Base-by-base conservation (phyloP, 2,797 vertebrate genomes). In the Falco rusticolus region DNA sequence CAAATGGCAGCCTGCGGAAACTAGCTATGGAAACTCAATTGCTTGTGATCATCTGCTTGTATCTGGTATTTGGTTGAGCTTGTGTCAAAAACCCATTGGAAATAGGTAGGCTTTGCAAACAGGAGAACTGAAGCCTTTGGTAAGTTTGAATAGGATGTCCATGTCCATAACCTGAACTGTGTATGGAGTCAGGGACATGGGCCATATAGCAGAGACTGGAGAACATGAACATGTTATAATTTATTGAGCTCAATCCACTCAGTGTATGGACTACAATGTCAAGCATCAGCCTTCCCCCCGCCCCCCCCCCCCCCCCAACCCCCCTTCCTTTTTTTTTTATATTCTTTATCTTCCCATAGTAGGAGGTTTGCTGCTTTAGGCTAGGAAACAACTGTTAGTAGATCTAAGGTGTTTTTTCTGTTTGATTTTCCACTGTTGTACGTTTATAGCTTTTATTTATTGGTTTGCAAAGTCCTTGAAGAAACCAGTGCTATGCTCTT, bases 131-230 rank as follows among this genome's bases (percentile, higher is more conserved):
- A 93, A 89, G n/a, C 1, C 9, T 37, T 78, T 84, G 63, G 3
- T 47, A 56, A 86, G 34, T 81, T 90, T 84, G 20, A 75, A 54
- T 22, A 34, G 29, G 25, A 61, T 78, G 83, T 78, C 26, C 13
- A 45, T 21, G 14, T 47, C 57, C 11, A 10, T 66, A 47, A 77
- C 9, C 10, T 71, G 45, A 81, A 83, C 16, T 37, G 16, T 33
- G 34, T 57, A 48, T 19, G 16, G 10, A 60, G 83, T 77, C 61
- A 74, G 31, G 25, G 26, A 41, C 14, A 43, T 0, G 0, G 29
- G 19, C 41, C 68, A 57, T 16, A n/a, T 4, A 87, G 20, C 3
- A 17, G 31, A 34, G 7, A 16, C 31, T 56, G 39, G 19, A 90
- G 54, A 90, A 56, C n/a, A 53, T 18, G 79, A 61, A 28, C 2